Percentiles rank a stretch among this genome's conserved stretches.
phyloP scores from a whole-genome alignment of 2,888 invertebrate genomes.

The Athetis lepigone region DNA sequence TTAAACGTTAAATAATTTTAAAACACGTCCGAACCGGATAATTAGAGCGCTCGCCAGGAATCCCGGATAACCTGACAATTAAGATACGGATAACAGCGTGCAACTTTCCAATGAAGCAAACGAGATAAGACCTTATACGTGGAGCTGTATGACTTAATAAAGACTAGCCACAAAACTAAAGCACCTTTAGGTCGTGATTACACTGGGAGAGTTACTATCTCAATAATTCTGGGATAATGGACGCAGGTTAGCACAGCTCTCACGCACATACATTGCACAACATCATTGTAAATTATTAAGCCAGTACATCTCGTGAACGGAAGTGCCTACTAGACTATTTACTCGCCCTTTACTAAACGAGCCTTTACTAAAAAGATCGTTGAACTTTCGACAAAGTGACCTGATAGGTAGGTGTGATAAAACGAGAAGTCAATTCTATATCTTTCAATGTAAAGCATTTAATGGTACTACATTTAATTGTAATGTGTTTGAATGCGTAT shows the following conservation, averaged over 20 bases:
- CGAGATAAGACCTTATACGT: constrained; percentile 61
- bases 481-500: constrained; percentile 33
- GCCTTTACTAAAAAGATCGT: constrained; percentile 29
- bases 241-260: background rate
- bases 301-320: constrained; percentile 3
- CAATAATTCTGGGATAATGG: constrained; percentile 16
- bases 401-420: constrained; percentile 13
- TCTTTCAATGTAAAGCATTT: constrained; percentile 40
- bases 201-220: constrained; percentile 12
- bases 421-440: constrained; percentile 34
- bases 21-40: constrained; percentile 63
- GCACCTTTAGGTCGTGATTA: constrained; percentile 27
- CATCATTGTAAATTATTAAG: background rate
- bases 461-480: constrained; percentile 40
- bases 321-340: background rate
- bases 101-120: constrained; percentile 63
- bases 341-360: constrained; percentile 13
- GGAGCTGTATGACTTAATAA: constrained; percentile 38
- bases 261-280: background rate
- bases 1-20: constrained; percentile 57
- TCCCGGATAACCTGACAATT: constrained; percentile 65
- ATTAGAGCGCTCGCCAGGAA: constrained; percentile 60
- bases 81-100: constrained; percentile 63
- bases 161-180: constrained; percentile 26
- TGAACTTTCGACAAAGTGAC: constrained; percentile 25